Evolutionary conservation across 1,140 invertebrate species (phyloP), one percentile per base, ranked within the genome.

Genomic region (Temnothorax curvispinosus): DNA sequence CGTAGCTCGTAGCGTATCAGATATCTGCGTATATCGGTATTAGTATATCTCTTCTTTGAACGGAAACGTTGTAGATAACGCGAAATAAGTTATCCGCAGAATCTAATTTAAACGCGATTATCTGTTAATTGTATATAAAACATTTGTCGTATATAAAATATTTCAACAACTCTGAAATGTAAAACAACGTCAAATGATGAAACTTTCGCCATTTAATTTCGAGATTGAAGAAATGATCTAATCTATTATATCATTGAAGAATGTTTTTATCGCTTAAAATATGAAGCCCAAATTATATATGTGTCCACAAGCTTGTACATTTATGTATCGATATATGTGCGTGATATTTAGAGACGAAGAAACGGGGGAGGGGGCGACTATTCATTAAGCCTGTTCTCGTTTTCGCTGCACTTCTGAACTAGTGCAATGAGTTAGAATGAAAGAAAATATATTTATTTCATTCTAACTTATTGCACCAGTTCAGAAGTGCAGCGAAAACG

Each of bases 11-110:
- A n/a, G 13, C 32, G 32, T 81, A 41, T 81, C 52, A 62, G 65
- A 82, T 58, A 71, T 44, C n/a, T 27, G 60, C 4, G 35, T 32
- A 41, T 44, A n/a, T 71, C 35, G 7, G 7, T n/a, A 6, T 13
- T 50, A 41, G 15, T 72, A 47, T 6, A 58, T 4, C 9, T 54
- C 11, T 72, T 35, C 18, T 69, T 41, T 13, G 15, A 82, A 47
- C 21, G n/a, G 27, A 47, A 74, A 74, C 32, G 47, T 35, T 38
- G 21, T 44, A 74, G 52, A 74, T 74, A 82, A 82, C 4, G 6
- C 13, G 8, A 9, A 41, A 9, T 11, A 32, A 13, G 44, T 2
- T 41, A 47, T 32, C 27, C 27, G 27, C 11, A 15, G 52, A 44
- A 71, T 71, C 18, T 64, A 44, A n/a, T 27, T 82, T 11, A 52